Evolutionary conservation across 37 sponge, comb jelly and placozoan genomes (phyloP), one percentile per base, ranked within the genome.

Genomic region (Oopsacas minuta): DNA sequence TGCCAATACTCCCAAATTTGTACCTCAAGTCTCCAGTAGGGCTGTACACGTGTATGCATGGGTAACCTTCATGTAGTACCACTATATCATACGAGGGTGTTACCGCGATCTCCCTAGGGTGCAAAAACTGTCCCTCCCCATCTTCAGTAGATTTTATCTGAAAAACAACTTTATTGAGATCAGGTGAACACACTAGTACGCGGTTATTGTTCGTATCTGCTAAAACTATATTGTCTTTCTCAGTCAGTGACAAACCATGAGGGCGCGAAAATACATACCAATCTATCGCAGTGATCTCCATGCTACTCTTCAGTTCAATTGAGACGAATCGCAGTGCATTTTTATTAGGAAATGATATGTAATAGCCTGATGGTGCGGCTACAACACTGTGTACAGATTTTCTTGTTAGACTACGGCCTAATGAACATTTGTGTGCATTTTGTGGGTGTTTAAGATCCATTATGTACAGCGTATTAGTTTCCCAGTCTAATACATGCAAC

Each of bases 371-470:
- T 32, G 32, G 22, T 32, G 75, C 20, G 5, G 30, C 75, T 10
- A 61, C 30, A n/a, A 61, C 28, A n/a, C 75, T 61, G 75, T 61
- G 75, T 10, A 61, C 75, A 25, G 75, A 61, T n/a, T 61, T 61
- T 3, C 75, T 10, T 34, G 75, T 10, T 5, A 61, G 22, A 25
- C 32, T 25, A 20, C 75, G 75, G 20, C 75, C 75, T 5, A 61
- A 34, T 3, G 75, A 61, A n/a, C 75, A 61, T 61, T 61, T 61
- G 75, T 61, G 75, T 10, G 75, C 75, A 61, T 61, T 61, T 61
- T 61, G 75, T 61, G 75, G 75, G 7, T 61, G 20, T 10, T 3
- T 61, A 61, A 61, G 75, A 61, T 61, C 75, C 30, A 61, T 10
- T 34, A 61, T 25, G 28, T 61, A 61, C 3, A 61, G 75, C 28